Conservation (phyloP, 2,888 invertebrate genomes). For the Lithophane leautieri region DNA sequence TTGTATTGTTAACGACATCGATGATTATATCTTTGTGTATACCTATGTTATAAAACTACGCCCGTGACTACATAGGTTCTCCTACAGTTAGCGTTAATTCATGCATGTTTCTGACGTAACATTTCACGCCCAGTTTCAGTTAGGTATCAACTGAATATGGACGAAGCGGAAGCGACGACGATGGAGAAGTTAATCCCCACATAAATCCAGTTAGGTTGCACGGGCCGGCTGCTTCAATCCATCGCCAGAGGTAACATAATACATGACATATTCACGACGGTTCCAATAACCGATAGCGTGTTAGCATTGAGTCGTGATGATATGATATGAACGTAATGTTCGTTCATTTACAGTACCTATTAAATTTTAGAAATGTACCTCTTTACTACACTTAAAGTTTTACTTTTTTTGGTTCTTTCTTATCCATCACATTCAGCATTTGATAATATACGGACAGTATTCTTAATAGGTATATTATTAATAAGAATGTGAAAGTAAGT, state of each 20-base stretch:
- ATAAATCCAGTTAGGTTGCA: constrained; percentile 59
- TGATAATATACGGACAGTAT: background rate
- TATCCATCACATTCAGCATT: background rate
- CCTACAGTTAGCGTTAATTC: background rate
- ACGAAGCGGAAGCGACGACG: constrained; percentile 37
- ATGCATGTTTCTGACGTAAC: constrained; percentile 35
- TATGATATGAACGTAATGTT: constrained; percentile 17
- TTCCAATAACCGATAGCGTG: constrained; percentile 40
- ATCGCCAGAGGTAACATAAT: constrained; percentile 10
- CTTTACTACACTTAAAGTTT: background rate
- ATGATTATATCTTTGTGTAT: background rate
- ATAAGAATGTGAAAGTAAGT: background rate
- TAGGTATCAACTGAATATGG: constrained; percentile 25
- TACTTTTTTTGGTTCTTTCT: background rate
- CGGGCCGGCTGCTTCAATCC: constrained; percentile 35
- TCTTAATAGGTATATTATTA: background rate
- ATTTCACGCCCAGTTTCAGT: constrained; percentile 37
- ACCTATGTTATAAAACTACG: background rate
- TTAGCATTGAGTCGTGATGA: constrained; percentile 13
- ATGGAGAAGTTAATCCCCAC: constrained; percentile 53
- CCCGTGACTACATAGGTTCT: background rate
- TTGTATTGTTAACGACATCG: background rate
- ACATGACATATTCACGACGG: constrained; percentile 48
- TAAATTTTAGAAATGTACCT: constrained; percentile 5
- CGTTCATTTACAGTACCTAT: constrained; percentile 25